Conservation (phyloP, 2,113 vertebrate species). For the Psettodes erumei region DNA sequence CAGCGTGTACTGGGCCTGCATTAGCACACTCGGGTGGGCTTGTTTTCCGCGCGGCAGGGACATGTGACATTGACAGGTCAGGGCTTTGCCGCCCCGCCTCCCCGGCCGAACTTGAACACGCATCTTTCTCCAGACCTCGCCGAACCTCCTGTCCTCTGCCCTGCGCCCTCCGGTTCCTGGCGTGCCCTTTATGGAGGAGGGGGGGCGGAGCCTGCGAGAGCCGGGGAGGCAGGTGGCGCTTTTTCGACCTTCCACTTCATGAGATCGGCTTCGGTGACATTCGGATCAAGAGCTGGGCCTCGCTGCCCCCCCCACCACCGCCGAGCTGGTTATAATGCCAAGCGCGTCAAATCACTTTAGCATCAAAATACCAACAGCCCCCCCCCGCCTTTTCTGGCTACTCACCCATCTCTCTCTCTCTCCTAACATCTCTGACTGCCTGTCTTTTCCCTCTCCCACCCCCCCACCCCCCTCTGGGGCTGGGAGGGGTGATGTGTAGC, state of each 20-base stretch:
- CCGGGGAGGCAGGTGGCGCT: slow-evolving; percentile 80
- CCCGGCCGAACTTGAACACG: background rate
- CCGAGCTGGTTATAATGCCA: slow-evolving; percentile 78
- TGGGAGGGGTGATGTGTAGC: slow-evolving; percentile 21
- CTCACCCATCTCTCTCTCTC: background rate
- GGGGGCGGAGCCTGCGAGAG: slow-evolving; percentile 9
- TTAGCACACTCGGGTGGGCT: slow-evolving; percentile 74
- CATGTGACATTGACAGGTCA: slow-evolving; percentile 72
- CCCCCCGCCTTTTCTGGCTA: slow-evolving; percentile 7
- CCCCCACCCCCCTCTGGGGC: slow-evolving; percentile 18
- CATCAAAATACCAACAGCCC: slow-evolving; percentile 76
- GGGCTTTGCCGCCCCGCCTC: background rate
- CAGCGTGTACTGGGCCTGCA: slow-evolving; percentile 69
- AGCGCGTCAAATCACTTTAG: slow-evolving; percentile 80
- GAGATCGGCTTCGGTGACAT: slow-evolving; percentile 85
- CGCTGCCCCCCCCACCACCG: slow-evolving; percentile 51
- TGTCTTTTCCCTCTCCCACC: slow-evolving; percentile 10
- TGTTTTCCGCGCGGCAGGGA: slow-evolving; percentile 66
- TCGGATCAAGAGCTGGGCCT: slow-evolving; percentile 80
- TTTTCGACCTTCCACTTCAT: slow-evolving; percentile 85
- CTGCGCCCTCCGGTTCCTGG: slow-evolving; percentile 15
- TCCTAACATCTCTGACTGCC: slow-evolving; percentile 25
- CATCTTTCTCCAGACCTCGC: slow-evolving; percentile 5
- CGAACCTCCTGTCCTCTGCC: slow-evolving; percentile 25
- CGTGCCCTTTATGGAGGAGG: slow-evolving; percentile 57